Conservation (phyloP, 2,113 vertebrate species). For the Crotalus horridus region DNA sequence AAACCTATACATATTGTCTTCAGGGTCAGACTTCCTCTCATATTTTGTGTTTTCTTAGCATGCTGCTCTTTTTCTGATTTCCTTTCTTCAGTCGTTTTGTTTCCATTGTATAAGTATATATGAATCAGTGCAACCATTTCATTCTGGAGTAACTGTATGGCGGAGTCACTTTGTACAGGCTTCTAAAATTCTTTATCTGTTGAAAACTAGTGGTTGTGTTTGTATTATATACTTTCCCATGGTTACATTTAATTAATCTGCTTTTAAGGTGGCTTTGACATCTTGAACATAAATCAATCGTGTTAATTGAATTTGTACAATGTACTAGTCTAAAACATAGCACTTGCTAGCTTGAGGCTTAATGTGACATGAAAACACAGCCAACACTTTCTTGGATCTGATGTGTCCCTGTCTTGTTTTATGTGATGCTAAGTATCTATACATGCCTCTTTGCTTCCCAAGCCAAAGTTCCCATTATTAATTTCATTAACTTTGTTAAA, state of each 20-base stretch:
- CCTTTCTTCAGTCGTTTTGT: neutral
- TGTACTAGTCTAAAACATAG: neutral
- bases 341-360: neutral
- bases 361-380: neutral
- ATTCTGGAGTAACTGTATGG: neutral
- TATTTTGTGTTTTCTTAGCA: neutral
- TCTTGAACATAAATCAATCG: neutral
- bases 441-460: neutral
- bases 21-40: neutral
- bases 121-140: neutral
- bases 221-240: neutral
- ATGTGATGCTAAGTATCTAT: neutral
- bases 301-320: neutral
- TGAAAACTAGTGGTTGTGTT: neutral
- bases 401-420: neutral
- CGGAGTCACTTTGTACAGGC: neutral
- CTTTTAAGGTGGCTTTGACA: neutral
- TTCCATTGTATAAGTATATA: neutral
- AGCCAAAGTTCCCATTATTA: neutral
- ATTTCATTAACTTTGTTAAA: neutral
- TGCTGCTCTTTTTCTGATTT: neutral
- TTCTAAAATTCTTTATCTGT: neutral
- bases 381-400: neutral
- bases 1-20: neutral
- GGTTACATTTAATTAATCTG: neutral